A percentile compares a stretch with the other conserved stretches of the same genome.
These are phyloP conservation scores for Drosophila bunnanda DNA, from an alignment of 2,888 invertebrate genomes.

Conservation along the genomic window DNA sequence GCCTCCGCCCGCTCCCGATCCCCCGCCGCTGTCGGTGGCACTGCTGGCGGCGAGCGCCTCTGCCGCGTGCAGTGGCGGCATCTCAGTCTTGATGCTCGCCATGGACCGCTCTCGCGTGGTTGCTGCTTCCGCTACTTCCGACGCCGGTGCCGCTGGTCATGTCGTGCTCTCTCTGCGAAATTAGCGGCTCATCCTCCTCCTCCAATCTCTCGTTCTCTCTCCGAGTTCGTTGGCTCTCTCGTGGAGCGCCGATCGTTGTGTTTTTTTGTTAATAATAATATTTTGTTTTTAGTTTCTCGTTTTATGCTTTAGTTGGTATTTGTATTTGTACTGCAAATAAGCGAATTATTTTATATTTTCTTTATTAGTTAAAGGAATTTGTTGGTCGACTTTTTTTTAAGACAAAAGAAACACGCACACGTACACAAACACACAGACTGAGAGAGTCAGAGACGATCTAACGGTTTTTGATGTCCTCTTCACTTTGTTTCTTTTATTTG, in stretches of 20 bases:
- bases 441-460: slow-evolving; percentile 13
- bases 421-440: slow-evolving; percentile 16
- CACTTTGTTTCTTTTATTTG: slow-evolving; percentile 9
- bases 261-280: background rate
- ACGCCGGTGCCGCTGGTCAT: slow-evolving; percentile 39
- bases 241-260: slow-evolving; percentile 32
- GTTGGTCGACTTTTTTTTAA: background rate
- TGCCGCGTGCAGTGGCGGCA: slow-evolving; percentile 83
- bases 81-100: slow-evolving; percentile 81
- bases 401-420: slow-evolving; percentile 23
- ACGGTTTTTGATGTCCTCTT: slow-evolving; percentile 31
- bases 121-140: slow-evolving; percentile 29
- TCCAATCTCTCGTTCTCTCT: slow-evolving; percentile 13
- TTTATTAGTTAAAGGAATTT: slow-evolving; percentile 32
- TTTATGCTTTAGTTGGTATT: slow-evolving; percentile 43
- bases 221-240: slow-evolving; percentile 30
- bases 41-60: slow-evolving; percentile 69
- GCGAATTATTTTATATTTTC: slow-evolving; percentile 28
- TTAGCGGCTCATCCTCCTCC: slow-evolving; percentile 31
- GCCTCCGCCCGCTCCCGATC: slow-evolving; percentile 22
- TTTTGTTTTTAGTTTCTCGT: slow-evolving; percentile 27
- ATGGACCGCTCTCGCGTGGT: slow-evolving; percentile 62
- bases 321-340: slow-evolving; percentile 69
- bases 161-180: slow-evolving; percentile 30
- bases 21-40: slow-evolving; percentile 54